Evolutionary conservation across 2,888 invertebrate species (phyloP).

Genomic region (Hermaeophaga mercurialis): DNA sequence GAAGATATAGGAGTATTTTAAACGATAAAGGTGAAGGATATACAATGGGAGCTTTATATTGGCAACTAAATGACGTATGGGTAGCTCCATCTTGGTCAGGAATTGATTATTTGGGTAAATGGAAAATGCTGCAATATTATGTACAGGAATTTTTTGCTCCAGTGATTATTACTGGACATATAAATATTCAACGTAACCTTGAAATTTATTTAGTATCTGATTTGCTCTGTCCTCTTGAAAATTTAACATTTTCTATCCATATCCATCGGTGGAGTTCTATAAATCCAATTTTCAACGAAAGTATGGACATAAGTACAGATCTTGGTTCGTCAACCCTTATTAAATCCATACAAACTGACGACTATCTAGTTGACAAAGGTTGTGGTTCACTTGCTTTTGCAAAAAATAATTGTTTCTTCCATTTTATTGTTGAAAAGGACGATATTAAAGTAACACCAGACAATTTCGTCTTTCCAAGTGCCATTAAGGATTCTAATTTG

Average conservation of each 20-base stretch:
- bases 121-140: constrained; percentile 77
- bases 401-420: constrained; percentile 55
- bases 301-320: not conserved
- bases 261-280: constrained; percentile 62
- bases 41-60: constrained; percentile 97
- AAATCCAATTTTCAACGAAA: constrained; percentile 1
- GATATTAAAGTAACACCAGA: constrained; percentile 61
- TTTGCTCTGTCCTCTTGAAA: constrained; percentile 40
- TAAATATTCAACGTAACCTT: constrained; percentile 60
- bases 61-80: constrained; percentile 99
- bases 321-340: constrained; percentile 30
- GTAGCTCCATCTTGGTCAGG: constrained; percentile 95
- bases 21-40: constrained; percentile 63
- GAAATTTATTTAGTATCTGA: constrained; percentile 73
- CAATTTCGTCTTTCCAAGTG: constrained; percentile 70
- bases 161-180: constrained; percentile 66
- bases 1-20: constrained; percentile 52
- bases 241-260: constrained; percentile 62
- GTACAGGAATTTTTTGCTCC: constrained; percentile 84
- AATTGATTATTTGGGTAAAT: constrained; percentile 66
- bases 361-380: constrained; percentile 46
- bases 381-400: constrained; percentile 49
- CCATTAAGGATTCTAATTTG: constrained; percentile 59
- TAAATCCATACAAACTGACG: constrained; percentile 41
- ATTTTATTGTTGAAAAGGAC: constrained; percentile 58